Evolutionary conservation across 2,888 invertebrate species (phyloP).

Genomic region (Brachynemurus nebulosus): DNA sequence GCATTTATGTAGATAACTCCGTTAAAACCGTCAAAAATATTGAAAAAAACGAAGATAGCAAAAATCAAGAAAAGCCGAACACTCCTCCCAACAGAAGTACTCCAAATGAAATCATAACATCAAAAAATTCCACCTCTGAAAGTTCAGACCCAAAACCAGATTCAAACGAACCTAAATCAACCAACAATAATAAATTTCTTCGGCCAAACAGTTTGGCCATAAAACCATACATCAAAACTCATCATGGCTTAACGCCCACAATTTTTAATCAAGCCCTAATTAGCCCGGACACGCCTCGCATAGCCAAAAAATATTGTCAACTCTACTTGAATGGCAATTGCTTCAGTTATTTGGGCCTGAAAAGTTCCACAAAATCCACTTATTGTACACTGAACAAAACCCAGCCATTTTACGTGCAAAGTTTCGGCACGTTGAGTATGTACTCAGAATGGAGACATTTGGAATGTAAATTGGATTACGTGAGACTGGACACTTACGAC

Average conservation of each 20-base stretch:
- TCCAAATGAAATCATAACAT: slow-evolving; percentile 14
- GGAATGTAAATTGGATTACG: slow-evolving; percentile 28
- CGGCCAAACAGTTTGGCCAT: slow-evolving; percentile 71
- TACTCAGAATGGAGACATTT: slow-evolving; percentile 76
- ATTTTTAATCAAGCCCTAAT: slow-evolving; percentile 71
- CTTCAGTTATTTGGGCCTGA: slow-evolving; percentile 80
- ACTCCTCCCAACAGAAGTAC: slow-evolving; percentile 7
- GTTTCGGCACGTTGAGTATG: slow-evolving; percentile 85
- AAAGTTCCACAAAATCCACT: slow-evolving; percentile 79
- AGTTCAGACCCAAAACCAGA: slow-evolving; percentile 33
- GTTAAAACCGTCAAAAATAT: slow-evolving; percentile 6
- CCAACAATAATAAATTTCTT: slow-evolving; percentile 61
- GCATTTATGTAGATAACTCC: slow-evolving; percentile 6
- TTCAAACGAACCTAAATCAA: slow-evolving; percentile 32
- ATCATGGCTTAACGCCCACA: slow-evolving; percentile 69
- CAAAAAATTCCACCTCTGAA: slow-evolving; percentile 26
- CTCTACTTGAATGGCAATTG: slow-evolving; percentile 82
- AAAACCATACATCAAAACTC: slow-evolving; percentile 71
- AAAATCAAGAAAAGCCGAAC: slow-evolving; percentile 5
- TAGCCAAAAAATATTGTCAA: slow-evolving; percentile 79
- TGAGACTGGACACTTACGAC: slow-evolving; percentile 44
- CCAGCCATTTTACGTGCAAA: slow-evolving; percentile 88
- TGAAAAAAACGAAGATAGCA: slow-evolving; percentile 12
- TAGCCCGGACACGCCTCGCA: slow-evolving; percentile 82
- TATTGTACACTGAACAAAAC: slow-evolving; percentile 89